These are phyloP conservation scores for Melieria crassipennis DNA, from an alignment of 2,888 invertebrate genomes.

Conservation along the genomic window DNA sequence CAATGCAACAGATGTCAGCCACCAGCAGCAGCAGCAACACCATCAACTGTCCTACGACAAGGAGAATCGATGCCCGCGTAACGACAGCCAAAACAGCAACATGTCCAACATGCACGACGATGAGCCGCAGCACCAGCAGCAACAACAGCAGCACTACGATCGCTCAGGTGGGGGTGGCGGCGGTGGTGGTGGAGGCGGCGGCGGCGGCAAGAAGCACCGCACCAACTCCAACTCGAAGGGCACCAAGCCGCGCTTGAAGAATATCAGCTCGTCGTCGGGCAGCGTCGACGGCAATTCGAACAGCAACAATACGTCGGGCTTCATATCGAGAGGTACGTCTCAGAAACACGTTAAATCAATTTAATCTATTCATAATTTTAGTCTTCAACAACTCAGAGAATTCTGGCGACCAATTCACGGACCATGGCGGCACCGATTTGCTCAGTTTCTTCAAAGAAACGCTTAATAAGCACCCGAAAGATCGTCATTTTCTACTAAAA, in stretches of 20 bases:
- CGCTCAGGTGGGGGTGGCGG: conserved; percentile 46
- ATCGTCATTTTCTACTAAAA: conserved; percentile 83
- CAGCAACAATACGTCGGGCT: conserved; percentile 68
- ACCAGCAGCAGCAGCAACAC: conserved; percentile 44
- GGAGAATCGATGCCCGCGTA: conserved; percentile 55
- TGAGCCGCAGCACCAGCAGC: conserved; percentile 38
- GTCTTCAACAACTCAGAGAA: conserved; percentile 71
- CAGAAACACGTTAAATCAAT: conserved; percentile 37
- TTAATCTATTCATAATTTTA: conserved; percentile 50
- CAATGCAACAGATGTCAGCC: conserved; percentile 46
- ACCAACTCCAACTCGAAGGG: conserved; percentile 64
- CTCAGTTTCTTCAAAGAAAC: conserved; percentile 90
- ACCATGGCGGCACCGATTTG: conserved; percentile 81
- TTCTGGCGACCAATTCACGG: conserved; percentile 79
- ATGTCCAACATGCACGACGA: conserved; percentile 49
- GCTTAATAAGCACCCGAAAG: conserved; percentile 88
- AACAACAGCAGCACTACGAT: conserved; percentile 56
- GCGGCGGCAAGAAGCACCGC: conserved; percentile 63
- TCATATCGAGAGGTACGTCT: conserved; percentile 69
- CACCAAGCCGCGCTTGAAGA: conserved; percentile 65
- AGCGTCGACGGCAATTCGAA: conserved; percentile 65
- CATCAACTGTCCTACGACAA: conserved; percentile 56
- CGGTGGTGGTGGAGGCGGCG: conserved; percentile 45
- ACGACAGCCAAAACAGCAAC: conserved; percentile 57
- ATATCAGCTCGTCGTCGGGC: conserved; percentile 58